A percentile compares a stretch with the other conserved stretches of the same genome.
Evolutionary conservation across 1,140 invertebrate genomes (phyloP).

Genomic region (Drosophila serrata): DNA sequence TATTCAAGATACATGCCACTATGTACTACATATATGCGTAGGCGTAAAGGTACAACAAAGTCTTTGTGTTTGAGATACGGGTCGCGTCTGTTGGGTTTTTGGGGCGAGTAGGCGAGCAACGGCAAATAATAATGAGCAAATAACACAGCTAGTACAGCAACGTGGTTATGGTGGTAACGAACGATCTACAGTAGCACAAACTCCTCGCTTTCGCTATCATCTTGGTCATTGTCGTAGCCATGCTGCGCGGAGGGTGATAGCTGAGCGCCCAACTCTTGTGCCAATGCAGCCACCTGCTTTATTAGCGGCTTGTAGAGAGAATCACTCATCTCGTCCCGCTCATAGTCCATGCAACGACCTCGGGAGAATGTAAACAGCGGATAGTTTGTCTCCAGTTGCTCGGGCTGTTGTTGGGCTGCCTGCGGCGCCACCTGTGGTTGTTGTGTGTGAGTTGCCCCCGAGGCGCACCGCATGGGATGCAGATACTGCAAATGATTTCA

Average conservation of each 20-base stretch:
- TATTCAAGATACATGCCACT: conserved; percentile 51
- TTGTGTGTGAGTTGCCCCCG: conserved; percentile 63
- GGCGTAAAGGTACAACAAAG: conserved; percentile 71
- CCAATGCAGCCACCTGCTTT: conserved; percentile 86
- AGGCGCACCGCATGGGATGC: conserved; percentile 87
- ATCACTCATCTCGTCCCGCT: conserved; percentile 81
- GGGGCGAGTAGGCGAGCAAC: conserved; percentile 56
- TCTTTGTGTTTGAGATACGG: conserved; percentile 80
- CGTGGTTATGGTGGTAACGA: conserved; percentile 13
- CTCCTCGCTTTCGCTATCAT: conserved; percentile 90
- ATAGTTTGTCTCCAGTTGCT: conserved; percentile 88
- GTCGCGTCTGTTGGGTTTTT: conserved; percentile 51
- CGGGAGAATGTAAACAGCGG: conserved; percentile 93
- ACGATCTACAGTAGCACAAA: conserved; percentile 88
- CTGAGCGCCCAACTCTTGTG: conserved; percentile 75
- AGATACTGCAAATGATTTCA: conserved; percentile 86
- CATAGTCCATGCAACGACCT: conserved; percentile 88
- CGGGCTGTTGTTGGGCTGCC: conserved; percentile 35
- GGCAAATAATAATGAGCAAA: conserved; percentile 52
- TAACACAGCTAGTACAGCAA: conserved; percentile 70
- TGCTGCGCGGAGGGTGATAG: conserved; percentile 71
- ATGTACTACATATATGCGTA: conserved; percentile 32
- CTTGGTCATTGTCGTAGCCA: conserved; percentile 87
- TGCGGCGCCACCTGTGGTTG: conserved; percentile 17
- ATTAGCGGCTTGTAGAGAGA: conserved; percentile 86